phyloP scores from a whole-genome alignment of 2,888 invertebrate genomes.

The Eristalis tenax region DNA sequence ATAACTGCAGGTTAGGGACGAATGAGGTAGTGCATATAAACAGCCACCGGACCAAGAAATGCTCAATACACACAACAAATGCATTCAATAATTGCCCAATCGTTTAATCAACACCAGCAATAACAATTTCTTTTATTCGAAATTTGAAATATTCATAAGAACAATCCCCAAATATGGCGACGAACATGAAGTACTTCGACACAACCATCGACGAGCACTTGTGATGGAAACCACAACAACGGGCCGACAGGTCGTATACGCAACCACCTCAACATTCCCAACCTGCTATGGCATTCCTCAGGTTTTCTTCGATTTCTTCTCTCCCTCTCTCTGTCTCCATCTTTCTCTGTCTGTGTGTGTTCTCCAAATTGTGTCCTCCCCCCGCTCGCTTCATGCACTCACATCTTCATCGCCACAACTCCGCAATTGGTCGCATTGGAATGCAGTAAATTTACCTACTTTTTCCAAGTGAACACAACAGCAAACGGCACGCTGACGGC shows the following conservation, averaged over 20 bases:
- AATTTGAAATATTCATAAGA: slow-evolving; percentile 53
- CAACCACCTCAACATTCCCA: slow-evolving; percentile 59
- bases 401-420: neutral
- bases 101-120: neutral
- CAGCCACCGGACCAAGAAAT: no score
- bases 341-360: neutral
- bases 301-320: slow-evolving; percentile 36
- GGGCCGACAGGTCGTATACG: slow-evolving; percentile 60
- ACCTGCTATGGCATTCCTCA: slow-evolving; percentile 49
- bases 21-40: no score
- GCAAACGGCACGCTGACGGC: slow-evolving; percentile 9
- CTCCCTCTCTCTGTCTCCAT: slow-evolving; percentile 5
- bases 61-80: no score
- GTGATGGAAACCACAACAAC: slow-evolving; percentile 53
- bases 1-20: no score
- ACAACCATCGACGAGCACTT: slow-evolving; percentile 6
- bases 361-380: slow-evolving; percentile 17
- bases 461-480: slow-evolving; percentile 55
- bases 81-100: neutral
- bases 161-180: slow-evolving; percentile 33
- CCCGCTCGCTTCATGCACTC: slow-evolving; percentile 4
- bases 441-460: slow-evolving; percentile 67
- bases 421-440: slow-evolving; percentile 53
- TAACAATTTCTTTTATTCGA: slow-evolving; percentile 19
- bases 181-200: slow-evolving; percentile 2